Evolutionary conservation across 1,140 invertebrate species (phyloP).

Genomic region (Cotesia chilonis): DNA sequence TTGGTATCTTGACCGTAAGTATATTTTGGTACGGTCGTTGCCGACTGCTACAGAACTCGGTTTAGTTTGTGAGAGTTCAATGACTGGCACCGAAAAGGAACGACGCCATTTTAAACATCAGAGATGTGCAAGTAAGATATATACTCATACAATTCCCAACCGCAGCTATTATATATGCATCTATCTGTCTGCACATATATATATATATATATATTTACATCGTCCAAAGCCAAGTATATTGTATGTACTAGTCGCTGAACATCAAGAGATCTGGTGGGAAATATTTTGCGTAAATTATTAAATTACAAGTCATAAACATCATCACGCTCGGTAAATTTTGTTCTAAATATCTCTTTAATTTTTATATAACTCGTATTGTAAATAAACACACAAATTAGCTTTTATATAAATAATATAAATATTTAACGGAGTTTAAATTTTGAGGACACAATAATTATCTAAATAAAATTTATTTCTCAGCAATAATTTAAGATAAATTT

Average conservation of each 20-base stretch:
- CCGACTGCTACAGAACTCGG: constrained; percentile 3
- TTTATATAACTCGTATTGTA: constrained; percentile 7
- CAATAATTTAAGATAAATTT: neutral
- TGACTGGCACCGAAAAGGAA: constrained; percentile 60
- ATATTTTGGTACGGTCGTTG: constrained; percentile 45
- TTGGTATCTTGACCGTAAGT: constrained; percentile 29
- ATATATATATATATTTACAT: too few species aligned
- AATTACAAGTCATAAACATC: too few species aligned
- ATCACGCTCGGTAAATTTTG: too few species aligned
- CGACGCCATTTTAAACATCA: constrained; percentile 50
- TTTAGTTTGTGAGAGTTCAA: constrained; percentile 49
- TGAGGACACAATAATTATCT: too few species aligned
- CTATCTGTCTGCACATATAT: too few species aligned
- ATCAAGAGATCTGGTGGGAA: too few species aligned
- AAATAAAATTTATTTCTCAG: too few species aligned
- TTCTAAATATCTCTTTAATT: constrained; percentile 13
- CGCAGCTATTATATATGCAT: neutral
- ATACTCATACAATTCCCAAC: constrained; percentile 18
- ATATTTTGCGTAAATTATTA: too few species aligned
- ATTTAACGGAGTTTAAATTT: too few species aligned
- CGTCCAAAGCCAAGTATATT: too few species aligned
- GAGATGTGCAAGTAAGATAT: constrained; percentile 47
- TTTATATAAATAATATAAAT: too few species aligned
- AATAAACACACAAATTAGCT: neutral
- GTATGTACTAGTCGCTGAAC: too few species aligned